phyloP scores from a whole-genome alignment of 2,797 vertebrate species.

The Cossypha dichroa region DNA sequence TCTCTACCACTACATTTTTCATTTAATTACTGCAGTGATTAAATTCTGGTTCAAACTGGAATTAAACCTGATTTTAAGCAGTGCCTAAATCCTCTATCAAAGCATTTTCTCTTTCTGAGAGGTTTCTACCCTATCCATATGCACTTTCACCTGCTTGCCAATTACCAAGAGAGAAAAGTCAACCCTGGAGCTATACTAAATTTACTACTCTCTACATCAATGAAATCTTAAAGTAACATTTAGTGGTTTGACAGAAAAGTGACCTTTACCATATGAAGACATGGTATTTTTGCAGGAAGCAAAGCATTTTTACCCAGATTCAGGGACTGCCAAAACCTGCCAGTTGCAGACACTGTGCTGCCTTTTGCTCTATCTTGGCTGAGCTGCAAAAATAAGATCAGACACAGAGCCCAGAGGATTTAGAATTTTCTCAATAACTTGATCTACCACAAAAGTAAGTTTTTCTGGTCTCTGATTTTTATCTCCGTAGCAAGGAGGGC shows the following conservation, averaged over 20 bases:
- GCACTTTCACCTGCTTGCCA: neutral
- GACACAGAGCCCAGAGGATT: neutral
- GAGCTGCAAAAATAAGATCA: neutral
- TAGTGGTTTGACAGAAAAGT: neutral
- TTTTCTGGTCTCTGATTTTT: neutral
- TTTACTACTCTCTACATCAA: neutral
- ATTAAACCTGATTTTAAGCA: neutral
- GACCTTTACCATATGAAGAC: neutral
- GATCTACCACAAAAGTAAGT: neutral
- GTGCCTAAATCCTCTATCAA: neutral
- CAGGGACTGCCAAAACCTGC: neutral
- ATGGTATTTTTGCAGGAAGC: neutral
- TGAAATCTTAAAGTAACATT: neutral
- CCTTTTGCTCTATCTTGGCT: neutral
- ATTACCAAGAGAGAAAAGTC: neutral
- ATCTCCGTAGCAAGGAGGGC: neutral
- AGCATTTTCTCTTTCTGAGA: neutral
- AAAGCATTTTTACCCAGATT: neutral
- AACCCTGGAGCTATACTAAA: neutral
- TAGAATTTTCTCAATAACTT: neutral
- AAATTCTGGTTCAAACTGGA: neutral
- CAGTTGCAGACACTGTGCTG: neutral
- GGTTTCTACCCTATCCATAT: neutral
- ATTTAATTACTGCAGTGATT: neutral
- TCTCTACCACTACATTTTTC: neutral